Percentiles rank a stretch among this genome's conserved stretches.
Evolutionary conservation across 35 echinoderm and acorn worm species (phyloP).

Genomic region (Ophioderma brevispina): DNA sequence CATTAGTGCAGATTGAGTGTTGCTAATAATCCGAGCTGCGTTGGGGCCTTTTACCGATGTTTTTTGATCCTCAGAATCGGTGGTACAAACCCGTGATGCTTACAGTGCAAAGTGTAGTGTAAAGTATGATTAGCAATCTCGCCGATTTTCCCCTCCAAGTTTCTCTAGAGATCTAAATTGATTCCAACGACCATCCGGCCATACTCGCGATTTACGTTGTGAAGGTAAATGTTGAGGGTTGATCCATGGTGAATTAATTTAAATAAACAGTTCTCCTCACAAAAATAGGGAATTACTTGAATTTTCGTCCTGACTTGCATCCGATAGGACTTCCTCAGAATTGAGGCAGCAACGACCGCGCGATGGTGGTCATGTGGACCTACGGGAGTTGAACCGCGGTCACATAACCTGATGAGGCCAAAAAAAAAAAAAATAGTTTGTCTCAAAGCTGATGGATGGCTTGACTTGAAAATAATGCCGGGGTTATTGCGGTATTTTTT

Average conservation of each 20-base stretch:
- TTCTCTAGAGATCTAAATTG: background rate
- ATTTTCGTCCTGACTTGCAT: too few relatives aligned
- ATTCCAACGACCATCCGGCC: background rate
- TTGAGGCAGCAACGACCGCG: too few relatives aligned
- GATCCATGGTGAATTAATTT: background rate
- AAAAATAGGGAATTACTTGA: too few relatives aligned
- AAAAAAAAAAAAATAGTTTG: too few relatives aligned
- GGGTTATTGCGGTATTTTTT: too few relatives aligned
- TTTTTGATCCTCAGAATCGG: background rate
- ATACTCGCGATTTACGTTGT: background rate
- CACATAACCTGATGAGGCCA: too few relatives aligned
- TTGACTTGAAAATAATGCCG: too few relatives aligned
- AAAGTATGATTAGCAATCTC: background rate
- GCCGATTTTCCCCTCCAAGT: background rate
- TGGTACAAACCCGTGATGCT: background rate
- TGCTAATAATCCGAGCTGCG: background rate
- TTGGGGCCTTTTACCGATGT: background rate
- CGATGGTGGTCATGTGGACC: too few relatives aligned
- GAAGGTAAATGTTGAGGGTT: background rate
- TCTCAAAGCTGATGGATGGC: too few relatives aligned
- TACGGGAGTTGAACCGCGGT: too few relatives aligned
- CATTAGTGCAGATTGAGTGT: background rate
- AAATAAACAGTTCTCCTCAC: too few relatives aligned
- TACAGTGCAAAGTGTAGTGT: slow-evolving; percentile 7
- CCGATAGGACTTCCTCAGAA: too few relatives aligned